Evolutionary conservation across 2,888 invertebrate genomes (phyloP), one percentile per base, ranked within the genome.

Genomic region (Globia sparganii): DNA sequence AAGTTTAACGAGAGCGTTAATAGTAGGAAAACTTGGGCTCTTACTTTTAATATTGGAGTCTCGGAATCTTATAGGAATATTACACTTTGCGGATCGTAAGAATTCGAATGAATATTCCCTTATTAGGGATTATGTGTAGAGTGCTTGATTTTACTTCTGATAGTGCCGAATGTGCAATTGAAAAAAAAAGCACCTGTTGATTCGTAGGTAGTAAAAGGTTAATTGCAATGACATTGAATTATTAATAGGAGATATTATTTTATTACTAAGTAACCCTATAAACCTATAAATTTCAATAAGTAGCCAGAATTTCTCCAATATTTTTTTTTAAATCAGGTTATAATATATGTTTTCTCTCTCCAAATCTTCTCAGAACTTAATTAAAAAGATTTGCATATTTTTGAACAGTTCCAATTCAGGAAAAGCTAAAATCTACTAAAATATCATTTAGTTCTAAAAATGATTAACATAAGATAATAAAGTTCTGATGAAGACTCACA

Each of bases 1-100:
- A 75, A 79, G 62, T 83, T 83, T 75, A 70, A 83, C 75, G 82
- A 75, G 69, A 65, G 74, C 83, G 69, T 75, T 79, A 37, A 78
- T 79, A 64, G 69, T 59, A 66, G 59, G 49, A 56, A 62, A 80
- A 75, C 72, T 75, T 79, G 66, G 37, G 28, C 74, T 43, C 59
- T 70, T 72, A 83, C 66, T 83, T 75, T 72, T 70, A 66, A 72
- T 75, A 81, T 73, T 75, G 43, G 28, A 64, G 15, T 49, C 21
- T 59, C 6, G 11, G 71, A 46, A 37, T 73, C 49, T n/a, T 79
- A 75, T 25, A 82, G 28, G 25, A 69, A 62, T 43, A 66, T 65
- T 58, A 66, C 6, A 46, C 37, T 71, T 59, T 49, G 34, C 13
- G 2, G 43, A 78, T 71, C 34, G 40, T 72, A 75, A 65, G 61